Evolutionary conservation across 2,888 invertebrate species (phyloP).

Genomic region (Meteorus colon): DNA sequence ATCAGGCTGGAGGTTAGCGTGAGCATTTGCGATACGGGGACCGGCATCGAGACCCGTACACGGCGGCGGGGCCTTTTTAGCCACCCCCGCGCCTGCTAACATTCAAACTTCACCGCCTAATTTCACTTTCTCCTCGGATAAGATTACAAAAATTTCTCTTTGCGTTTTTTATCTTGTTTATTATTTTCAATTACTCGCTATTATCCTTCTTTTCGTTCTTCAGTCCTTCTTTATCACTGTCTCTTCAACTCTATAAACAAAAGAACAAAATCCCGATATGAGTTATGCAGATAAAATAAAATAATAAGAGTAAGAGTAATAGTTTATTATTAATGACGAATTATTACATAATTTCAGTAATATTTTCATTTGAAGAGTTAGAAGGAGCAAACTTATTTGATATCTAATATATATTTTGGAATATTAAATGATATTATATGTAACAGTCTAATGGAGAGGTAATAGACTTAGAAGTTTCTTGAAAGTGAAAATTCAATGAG

Average conservation of each 20-base stretch:
- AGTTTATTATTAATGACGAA: neutral
- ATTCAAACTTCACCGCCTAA: conserved; percentile 68
- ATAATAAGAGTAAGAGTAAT: neutral
- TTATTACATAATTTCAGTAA: neutral
- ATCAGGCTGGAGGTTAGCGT: conserved; percentile 72
- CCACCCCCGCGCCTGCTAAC: conserved; percentile 73
- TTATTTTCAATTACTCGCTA: neutral
- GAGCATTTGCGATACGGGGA: conserved; percentile 72
- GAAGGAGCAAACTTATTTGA: conserved; percentile 47
- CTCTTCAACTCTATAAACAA: too few relatives aligned
- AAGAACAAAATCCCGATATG: too few relatives aligned
- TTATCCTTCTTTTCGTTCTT: neutral
- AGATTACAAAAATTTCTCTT: neutral
- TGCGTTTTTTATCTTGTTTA: neutral
- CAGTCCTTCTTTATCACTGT: too few relatives aligned
- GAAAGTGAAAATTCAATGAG: conserved; percentile 72
- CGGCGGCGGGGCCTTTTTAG: conserved; percentile 72
- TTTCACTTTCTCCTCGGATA: conserved; percentile 42
- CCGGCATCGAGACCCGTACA: conserved; percentile 73
- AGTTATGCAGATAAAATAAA: neutral
- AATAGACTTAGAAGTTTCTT: conserved; percentile 66
- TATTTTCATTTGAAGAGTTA: neutral
- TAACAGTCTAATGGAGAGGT: conserved; percentile 51
- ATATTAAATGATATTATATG: conserved; percentile 57
- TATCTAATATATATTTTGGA: conserved; percentile 57